Evolutionary conservation across 2,797 vertebrate species (phyloP).

Genomic region (Kryptolebias ocellatus): DNA sequence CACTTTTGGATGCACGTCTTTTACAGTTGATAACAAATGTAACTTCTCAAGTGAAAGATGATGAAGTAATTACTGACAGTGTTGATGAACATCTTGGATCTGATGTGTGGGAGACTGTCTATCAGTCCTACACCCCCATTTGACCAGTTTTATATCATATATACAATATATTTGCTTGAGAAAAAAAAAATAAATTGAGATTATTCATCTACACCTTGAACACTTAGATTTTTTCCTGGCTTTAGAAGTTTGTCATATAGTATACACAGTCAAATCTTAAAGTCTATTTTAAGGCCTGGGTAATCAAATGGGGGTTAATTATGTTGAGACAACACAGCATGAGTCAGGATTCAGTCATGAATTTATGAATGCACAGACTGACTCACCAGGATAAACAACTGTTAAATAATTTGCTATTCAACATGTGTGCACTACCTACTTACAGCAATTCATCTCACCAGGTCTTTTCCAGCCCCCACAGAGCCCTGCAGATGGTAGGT

Average conservation of each 20-base stretch:
- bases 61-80: too few relatives aligned
- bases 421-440: slow-evolving; percentile 58
- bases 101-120: too few relatives aligned
- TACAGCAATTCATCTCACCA: slow-evolving; percentile 56
- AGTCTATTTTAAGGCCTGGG: slow-evolving; percentile 16
- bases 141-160: too few relatives aligned
- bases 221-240: slow-evolving; percentile 4
- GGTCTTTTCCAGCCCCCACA: slow-evolving; percentile 49
- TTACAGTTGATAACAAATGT: too few relatives aligned
- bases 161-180: too few relatives aligned
- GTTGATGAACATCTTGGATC: too few relatives aligned
- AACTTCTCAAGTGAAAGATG: too few relatives aligned
- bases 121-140: too few relatives aligned
- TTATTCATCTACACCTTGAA: slow-evolving; percentile 29
- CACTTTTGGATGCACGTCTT: too few relatives aligned
- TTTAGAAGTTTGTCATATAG: slow-evolving; percentile 3
- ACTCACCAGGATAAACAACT: slow-evolving; percentile 65
- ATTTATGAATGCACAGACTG: slow-evolving; percentile 61
- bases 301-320: slow-evolving; percentile 23
- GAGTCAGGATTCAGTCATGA: slow-evolving; percentile 42
- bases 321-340: slow-evolving; percentile 32
- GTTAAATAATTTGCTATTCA: slow-evolving; percentile 73
- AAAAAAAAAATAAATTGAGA: slow-evolving; percentile 23
- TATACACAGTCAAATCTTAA: background rate
- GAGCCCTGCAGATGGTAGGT: slow-evolving; percentile 57